A percentile compares a stretch with the other conserved stretches of the same genome.
phyloP scores from a whole-genome alignment of 2,113 vertebrate species.

The Peromyscus maniculatus region DNA sequence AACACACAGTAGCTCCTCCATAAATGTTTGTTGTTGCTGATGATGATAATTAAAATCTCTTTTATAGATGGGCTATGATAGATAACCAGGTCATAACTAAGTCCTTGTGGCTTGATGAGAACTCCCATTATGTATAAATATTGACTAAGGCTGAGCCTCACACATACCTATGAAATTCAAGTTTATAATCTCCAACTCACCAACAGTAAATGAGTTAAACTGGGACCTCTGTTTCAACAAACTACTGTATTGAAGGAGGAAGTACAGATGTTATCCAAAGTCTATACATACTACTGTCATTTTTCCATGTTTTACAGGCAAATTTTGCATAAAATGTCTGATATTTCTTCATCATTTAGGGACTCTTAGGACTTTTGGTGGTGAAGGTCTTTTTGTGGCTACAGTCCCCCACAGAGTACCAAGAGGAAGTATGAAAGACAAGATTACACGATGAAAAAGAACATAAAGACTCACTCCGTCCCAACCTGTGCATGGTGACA shows the following conservation, averaged over 20 bases:
- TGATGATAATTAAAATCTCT: conserved; percentile 60
- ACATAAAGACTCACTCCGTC: background rate
- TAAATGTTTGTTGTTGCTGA: conserved; percentile 64
- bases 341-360: background rate
- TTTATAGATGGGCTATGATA: conserved; percentile 66
- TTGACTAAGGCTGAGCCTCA: conserved; percentile 71
- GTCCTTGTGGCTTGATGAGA: conserved; percentile 70
- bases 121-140: conserved; percentile 72
- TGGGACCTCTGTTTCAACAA: background rate
- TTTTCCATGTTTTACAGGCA: background rate
- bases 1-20: conserved; percentile 56
- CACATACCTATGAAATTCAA: conserved; percentile 49
- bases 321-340: background rate
- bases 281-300: background rate
- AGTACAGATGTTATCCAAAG: background rate
- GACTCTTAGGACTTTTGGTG: background rate
- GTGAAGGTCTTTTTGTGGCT: background rate
- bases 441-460: background rate
- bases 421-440: background rate
- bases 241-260: accelerated
- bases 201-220: conserved; percentile 11
- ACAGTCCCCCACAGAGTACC: background rate
- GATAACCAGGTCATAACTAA: conserved; percentile 76
- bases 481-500: background rate
- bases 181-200: conserved; percentile 24